These are phyloP conservation scores for Pollenia labialis DNA, from an alignment of 2,888 invertebrate species.

Conservation along the genomic window DNA sequence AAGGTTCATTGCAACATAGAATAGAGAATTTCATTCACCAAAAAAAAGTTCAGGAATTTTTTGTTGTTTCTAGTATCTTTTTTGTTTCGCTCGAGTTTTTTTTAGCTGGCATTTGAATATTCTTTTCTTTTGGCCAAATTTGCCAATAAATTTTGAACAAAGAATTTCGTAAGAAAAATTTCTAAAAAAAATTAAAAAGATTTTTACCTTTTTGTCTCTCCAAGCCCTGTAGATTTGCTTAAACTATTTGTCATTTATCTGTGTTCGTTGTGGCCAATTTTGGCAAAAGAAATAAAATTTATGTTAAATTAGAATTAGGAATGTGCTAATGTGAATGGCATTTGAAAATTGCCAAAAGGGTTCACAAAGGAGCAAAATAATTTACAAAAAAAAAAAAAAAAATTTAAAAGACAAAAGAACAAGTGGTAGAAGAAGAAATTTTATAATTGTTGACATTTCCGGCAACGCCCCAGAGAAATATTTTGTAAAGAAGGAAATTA, in stretches of 20 bases:
- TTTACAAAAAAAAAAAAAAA: not conserved
- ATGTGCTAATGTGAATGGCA: slow-evolving; percentile 13
- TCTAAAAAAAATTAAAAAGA: slow-evolving; percentile 40
- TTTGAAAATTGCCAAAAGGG: slow-evolving; percentile 26
- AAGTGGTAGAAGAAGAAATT: not conserved
- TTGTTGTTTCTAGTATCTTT: not conserved
- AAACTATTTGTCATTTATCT: slow-evolving; percentile 31
- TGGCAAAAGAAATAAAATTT: slow-evolving; percentile 25
- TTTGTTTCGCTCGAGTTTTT: not conserved
- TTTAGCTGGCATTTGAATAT: slow-evolving; percentile 59
- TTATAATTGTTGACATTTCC: slow-evolving; percentile 17
- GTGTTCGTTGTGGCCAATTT: slow-evolving; percentile 4
- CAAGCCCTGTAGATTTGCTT: not conserved
- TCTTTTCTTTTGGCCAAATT: slow-evolving; percentile 26
- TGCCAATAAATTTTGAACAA: slow-evolving; percentile 57
- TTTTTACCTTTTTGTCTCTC: not conserved
- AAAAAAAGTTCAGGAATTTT: slow-evolving; percentile 61
- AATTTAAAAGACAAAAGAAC: not conserved
- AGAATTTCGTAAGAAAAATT: slow-evolving; percentile 45
- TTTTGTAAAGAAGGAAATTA: not conserved
- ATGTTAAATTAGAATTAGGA: slow-evolving; percentile 20
- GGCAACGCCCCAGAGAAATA: not conserved
- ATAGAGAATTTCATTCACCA: slow-evolving; percentile 66
- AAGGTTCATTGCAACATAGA: slow-evolving; percentile 63
- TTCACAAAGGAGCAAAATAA: not conserved